phyloP scores from a whole-genome alignment of 2,113 vertebrate genomes.

The Oncorhynchus clarkii region DNA sequence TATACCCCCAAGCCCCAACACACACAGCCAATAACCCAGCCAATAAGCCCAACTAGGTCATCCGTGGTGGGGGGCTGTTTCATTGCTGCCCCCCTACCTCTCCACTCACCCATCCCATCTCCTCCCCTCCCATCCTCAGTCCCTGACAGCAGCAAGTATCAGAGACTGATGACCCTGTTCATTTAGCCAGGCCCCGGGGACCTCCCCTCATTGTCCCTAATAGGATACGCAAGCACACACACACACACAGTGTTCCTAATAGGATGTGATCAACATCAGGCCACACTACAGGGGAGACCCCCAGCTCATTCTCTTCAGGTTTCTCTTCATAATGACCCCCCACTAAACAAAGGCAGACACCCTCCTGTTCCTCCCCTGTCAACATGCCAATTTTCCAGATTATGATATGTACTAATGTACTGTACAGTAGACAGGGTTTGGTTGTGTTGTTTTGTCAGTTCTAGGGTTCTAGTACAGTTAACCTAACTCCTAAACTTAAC shows the following conservation, averaged over 20 bases:
- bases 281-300: conserved; percentile 27
- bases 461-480: too few relatives aligned
- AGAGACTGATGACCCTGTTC: conserved; percentile 60
- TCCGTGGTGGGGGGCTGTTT: not conserved
- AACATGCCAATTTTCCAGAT: not conserved
- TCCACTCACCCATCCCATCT: not conserved
- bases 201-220: conserved; percentile 53
- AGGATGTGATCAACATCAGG: conserved; percentile 7
- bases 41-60: conserved; percentile 24
- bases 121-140: not conserved
- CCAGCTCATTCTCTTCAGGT: conserved; percentile 31
- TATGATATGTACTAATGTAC: not conserved
- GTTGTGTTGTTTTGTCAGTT: too few relatives aligned
- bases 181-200: conserved; percentile 42
- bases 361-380: not conserved
- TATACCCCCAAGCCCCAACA: not conserved
- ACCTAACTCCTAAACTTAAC: too few relatives aligned
- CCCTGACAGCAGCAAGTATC: conserved; percentile 54
- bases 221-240: conserved; percentile 38
- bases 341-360: too few relatives aligned
- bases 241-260: not conserved
- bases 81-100: not conserved
- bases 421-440: not conserved
- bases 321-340: not conserved
- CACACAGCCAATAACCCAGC: not conserved